A percentile compares a stretch with the other conserved stretches of the same genome.
Conservation (phyloP, 2,797 vertebrate species). For the Antennarius maculatus region DNA sequence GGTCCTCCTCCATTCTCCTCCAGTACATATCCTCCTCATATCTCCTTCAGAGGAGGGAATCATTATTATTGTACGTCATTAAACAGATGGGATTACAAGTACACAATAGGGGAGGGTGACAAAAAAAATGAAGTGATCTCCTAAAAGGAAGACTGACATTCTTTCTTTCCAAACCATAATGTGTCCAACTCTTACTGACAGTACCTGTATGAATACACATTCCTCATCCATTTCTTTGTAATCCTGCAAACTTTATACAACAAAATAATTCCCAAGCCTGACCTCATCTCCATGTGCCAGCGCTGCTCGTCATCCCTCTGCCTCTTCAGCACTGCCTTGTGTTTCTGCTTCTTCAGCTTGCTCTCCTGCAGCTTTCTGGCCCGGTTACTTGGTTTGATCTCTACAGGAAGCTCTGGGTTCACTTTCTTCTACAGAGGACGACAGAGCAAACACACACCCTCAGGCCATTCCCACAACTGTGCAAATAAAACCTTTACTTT, state of each 20-base stretch:
- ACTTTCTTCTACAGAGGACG: constrained; percentile 83
- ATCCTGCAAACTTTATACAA: neutral
- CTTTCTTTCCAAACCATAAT: neutral
- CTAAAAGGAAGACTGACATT: neutral
- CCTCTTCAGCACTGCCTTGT: constrained; percentile 80
- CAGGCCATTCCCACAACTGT: neutral
- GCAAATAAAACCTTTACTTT: neutral
- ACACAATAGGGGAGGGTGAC: neutral
- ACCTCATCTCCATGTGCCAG: constrained; percentile 85
- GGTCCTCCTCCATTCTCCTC: constrained; percentile 84
- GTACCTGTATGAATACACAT: neutral
- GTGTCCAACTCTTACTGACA: constrained; percentile 5
- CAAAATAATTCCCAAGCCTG: constrained; percentile 25
- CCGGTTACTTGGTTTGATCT: constrained; percentile 82
- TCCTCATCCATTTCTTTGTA: constrained; percentile 8
- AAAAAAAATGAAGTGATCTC: neutral
- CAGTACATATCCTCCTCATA: constrained; percentile 87
- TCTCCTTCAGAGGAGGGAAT: constrained; percentile 64
- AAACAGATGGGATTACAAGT: neutral
- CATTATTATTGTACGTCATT: constrained; percentile 1
- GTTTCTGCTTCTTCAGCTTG: constrained; percentile 82
- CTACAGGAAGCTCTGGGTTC: constrained; percentile 84
- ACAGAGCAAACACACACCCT: constrained; percentile 1
- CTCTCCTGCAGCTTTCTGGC: constrained; percentile 83
- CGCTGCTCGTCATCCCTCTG: constrained; percentile 82